Base-by-base conservation (phyloP, 2,113 vertebrate genomes). In the Maccullochella peelii region DNA sequence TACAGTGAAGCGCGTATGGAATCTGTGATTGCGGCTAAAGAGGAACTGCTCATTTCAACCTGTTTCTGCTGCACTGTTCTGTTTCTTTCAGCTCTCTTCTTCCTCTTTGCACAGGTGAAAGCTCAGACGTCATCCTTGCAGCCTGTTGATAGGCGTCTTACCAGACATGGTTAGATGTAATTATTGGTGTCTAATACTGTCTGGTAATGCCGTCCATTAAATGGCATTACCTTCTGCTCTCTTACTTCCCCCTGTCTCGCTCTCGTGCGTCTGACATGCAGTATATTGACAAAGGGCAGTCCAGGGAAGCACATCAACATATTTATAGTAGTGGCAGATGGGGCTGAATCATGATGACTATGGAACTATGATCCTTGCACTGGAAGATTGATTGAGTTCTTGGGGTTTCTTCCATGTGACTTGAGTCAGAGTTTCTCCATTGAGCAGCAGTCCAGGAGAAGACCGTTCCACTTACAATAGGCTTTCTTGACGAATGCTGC, bases 141-240 rank as follows among this genome's bases (percentile, higher is more conserved):
- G 96, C 97, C 96, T 95, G 96, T 94, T 70, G 96, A 98, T 97
- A 94, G 96, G 93, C 89, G 98, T 97, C 97, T 99, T 99, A 99
- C 98, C 98, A 99, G 98, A 96, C 98, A 99, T 85, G 95, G 97
- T 99, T 99, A 99, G 98, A 99, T 97, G 95, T 99, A 93, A 92
- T 91, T 95, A 94, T 66, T 91, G 89, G 78, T 95, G 97, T 99
- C 98, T 99, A 99, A 99, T 99, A 99, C 98, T 99, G 98, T 97
- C 98, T 99, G 98, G 98, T 99, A 99, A 99, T 97, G 97, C 98
- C 97, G 96, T 97, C 95, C 94, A 96, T 98, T 91, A 92, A 96
- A 94, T 18, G 73, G 95, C 91, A 95, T 95, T 93, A 89, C 59
- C 80, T 89, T 92, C 93, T 91, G 4, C 63, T 85, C 77, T 90